Evolutionary conservation across 2,113 vertebrate species (phyloP), one percentile per base, ranked within the genome.

Genomic region (Ptilorrhoa leucosticta): DNA sequence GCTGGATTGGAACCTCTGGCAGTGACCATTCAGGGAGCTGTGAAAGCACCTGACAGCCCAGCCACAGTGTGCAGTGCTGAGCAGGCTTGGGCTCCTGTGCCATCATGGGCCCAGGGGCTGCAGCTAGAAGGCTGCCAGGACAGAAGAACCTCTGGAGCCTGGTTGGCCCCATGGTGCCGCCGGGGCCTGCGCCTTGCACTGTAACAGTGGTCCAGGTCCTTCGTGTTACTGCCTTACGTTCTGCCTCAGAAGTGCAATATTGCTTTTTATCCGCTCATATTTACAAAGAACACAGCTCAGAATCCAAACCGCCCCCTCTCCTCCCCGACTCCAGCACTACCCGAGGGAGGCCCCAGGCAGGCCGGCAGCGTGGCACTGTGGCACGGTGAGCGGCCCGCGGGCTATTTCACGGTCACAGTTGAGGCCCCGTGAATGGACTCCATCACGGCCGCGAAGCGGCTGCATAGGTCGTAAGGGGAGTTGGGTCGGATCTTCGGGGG

Each of bases 381-480:
- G 24, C 23, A 4, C 7, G 4, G 65, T 17, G 5, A 30, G 18
- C 9, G 5, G 4, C 2, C 23, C 1, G 12, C 0, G 2, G 24
- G 5, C 96, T 98, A 99, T 50, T 98, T 98, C 44, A 99, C 99
- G 0, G 92, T 91, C 69, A 99, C 99, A 0, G 99, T 18, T 0
- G 99, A 98, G n/a, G 98, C 98, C 35, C 96, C 98, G 33, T 99
- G 98, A 23, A 99, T 99, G 84, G 99, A 99, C 96, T 99, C 98
- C 99, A 99, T 99, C 75, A 99, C 98, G 1, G 99, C 99, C 0
- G 99, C 98, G 53, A 99, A 98, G 4, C 99, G 98, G 95, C 98
- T 99, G 96, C 99, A 99, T 53, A 99, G 98, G 95, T 99, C 99
- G 8, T 99, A 98, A 2, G 99, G 98, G 22, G 98, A 99, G 93